Evolutionary conservation across 2,797 vertebrate species (phyloP), one percentile per base, ranked within the genome.

Genomic region (Pagetopsis macropterus): DNA sequence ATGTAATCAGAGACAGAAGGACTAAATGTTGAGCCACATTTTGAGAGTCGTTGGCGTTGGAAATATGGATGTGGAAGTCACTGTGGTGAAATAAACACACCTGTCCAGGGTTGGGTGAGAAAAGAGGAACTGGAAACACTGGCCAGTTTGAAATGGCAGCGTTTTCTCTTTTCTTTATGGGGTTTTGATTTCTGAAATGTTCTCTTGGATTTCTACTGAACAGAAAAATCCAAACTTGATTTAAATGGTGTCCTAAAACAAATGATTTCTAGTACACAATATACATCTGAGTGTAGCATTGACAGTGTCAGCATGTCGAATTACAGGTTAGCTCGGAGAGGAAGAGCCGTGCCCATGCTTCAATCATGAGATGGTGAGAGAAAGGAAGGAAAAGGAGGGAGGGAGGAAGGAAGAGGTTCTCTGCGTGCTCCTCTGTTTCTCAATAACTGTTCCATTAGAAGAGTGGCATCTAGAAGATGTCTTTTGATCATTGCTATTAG

Each of bases 341-440:
- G 64, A 81, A 64, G 49, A 77, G 60, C 71, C 17, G 5, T 37
- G 45, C 59, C 40, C 49, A 46, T 15, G n/a, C 5, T 64, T 74
- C 56, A 73, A 45, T 84, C 65, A 74, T 58, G 45, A 78, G 59
- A 55, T 61, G 40, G 2, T 37, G 45, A 62, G 59, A 78, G 84
- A 77, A 86, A 90, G 83, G 83, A 82, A 88, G 51, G 52, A 49
- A 54, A 61, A 65, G 68, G 33, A 44, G 14, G 31, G 21, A 73
- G 43, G 0, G 33, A 16, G 83, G 79, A 84, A 85, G 84, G 78
- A 82, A 83, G 80, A 72, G 48, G 71, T 59, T 64, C 8, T 75
- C 16, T 56, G 27, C 33, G 73, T 37, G 14, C 40, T 10, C 3
- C 45, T 37, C 15, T n/a, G 1, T 1, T 41, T 9, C 16, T 64